phyloP scores from a whole-genome alignment of 2,888 invertebrate genomes.

The Drosophila mimica region DNA sequence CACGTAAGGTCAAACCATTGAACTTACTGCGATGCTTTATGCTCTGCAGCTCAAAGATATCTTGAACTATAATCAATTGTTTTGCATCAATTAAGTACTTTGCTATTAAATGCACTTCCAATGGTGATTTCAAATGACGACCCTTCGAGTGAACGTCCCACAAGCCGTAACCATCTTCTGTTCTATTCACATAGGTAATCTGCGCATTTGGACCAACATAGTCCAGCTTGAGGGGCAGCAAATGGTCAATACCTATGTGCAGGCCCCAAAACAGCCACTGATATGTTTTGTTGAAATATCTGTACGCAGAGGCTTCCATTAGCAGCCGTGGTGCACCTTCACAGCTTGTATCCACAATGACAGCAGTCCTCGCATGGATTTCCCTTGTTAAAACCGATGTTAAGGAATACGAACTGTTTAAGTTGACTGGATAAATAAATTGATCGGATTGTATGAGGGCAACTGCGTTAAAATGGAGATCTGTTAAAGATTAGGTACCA shows the following conservation, averaged over 20 bases:
- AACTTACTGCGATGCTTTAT: slow-evolving; percentile 73
- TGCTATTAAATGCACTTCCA: slow-evolving; percentile 69
- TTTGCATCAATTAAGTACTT: slow-evolving; percentile 25
- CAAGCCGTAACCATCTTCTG: slow-evolving; percentile 47
- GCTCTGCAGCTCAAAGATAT: slow-evolving; percentile 75
- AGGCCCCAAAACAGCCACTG: slow-evolving; percentile 81
- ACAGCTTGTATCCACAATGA: slow-evolving; percentile 76
- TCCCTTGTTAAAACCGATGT: slow-evolving; percentile 49
- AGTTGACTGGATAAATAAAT: slow-evolving; percentile 51
- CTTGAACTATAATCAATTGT: slow-evolving; percentile 29
- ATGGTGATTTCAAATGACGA: slow-evolving; percentile 68
- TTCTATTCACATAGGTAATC: slow-evolving; percentile 74
- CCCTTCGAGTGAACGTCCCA: slow-evolving; percentile 83
- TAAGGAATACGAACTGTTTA: slow-evolving; percentile 53
- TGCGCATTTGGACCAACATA: slow-evolving; percentile 82
- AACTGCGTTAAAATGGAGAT: slow-evolving; percentile 30
- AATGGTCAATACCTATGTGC: slow-evolving; percentile 41
- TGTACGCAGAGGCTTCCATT: slow-evolving; percentile 56
- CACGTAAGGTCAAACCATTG: slow-evolving; percentile 75
- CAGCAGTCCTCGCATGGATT: slow-evolving; percentile 65
- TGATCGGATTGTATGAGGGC: slow-evolving; percentile 61
- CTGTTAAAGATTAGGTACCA: slow-evolving; percentile 21
- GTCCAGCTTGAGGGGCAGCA: slow-evolving; percentile 57
- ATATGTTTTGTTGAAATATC: slow-evolving; percentile 83
- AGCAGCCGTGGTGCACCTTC: slow-evolving; percentile 47